A percentile compares a stretch with the other conserved stretches of the same genome.
Conservation (phyloP, 2,888 invertebrate species). For the Pristionchus japonicus region DNA sequence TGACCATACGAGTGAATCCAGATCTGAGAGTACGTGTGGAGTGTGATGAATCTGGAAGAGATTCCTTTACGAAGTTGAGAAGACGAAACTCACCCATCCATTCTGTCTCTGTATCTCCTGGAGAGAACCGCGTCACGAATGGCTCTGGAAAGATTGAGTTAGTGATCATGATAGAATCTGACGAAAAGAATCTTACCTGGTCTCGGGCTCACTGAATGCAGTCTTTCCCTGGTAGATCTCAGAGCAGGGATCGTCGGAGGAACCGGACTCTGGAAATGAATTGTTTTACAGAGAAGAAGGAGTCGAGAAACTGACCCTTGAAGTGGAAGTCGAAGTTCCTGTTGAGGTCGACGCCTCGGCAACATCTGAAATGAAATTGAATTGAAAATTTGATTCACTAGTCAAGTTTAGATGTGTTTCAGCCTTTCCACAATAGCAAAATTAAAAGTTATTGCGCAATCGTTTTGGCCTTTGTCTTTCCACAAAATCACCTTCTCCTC, state of each 20-base stretch:
- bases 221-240: constrained; percentile 73
- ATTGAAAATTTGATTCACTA: too few relatives aligned
- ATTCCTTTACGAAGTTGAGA: background rate
- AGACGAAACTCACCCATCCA: constrained; percentile 60
- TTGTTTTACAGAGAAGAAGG: background rate
- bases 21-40: constrained; percentile 74
- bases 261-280: constrained; percentile 66
- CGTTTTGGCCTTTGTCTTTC: too few relatives aligned
- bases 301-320: constrained; percentile 55
- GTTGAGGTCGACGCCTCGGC: constrained; percentile 75
- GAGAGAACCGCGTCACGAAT: constrained; percentile 71
- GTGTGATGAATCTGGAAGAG: constrained; percentile 53
- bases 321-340: too few relatives aligned
- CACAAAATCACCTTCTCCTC: constrained; percentile 58
- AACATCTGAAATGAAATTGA: constrained; percentile 63
- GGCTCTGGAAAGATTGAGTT: constrained; percentile 54
- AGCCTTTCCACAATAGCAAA: too few relatives aligned
- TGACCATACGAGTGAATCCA: constrained; percentile 71
- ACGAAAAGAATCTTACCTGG: constrained; percentile 50
- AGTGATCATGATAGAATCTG: background rate
- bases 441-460: too few relatives aligned
- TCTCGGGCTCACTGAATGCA: constrained; percentile 74
- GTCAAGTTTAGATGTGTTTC: too few relatives aligned
- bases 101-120: constrained; percentile 65
- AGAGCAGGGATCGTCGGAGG: constrained; percentile 73